A percentile compares a stretch with the other conserved stretches of the same genome.
Evolutionary conservation across 1,140 invertebrate species (phyloP).

Genomic region (Cydia pomonella): DNA sequence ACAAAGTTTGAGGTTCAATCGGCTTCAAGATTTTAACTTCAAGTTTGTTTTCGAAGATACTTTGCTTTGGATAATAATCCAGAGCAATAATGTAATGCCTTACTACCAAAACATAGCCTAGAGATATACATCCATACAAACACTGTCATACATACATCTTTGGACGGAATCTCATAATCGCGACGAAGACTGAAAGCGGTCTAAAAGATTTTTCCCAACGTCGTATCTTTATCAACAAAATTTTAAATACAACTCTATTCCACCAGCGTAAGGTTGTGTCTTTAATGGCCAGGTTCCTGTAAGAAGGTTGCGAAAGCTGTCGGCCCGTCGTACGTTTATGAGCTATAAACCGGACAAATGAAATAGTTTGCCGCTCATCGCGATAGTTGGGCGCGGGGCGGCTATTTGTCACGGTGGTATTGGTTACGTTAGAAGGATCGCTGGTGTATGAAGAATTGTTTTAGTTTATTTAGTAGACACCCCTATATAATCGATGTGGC

Average conservation of each 20-base stretch:
- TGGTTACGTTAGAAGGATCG: neutral
- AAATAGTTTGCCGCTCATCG: slow-evolving; percentile 30
- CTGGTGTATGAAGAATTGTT: neutral
- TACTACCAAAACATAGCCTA: neutral
- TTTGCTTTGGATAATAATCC: neutral
- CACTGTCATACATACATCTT: neutral
- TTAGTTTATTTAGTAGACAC: no score
- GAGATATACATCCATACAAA: neutral
- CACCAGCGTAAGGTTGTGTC: neutral
- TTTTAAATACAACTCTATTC: neutral
- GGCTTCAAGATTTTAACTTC: no score
- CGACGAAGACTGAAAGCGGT: neutral
- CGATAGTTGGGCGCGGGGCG: slow-evolving; percentile 25
- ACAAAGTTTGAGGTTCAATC: no score
- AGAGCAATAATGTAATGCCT: neutral
- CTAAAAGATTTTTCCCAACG: neutral
- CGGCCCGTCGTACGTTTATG: slow-evolving; percentile 3
- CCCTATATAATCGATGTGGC: no score
- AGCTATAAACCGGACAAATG: slow-evolving; percentile 28
- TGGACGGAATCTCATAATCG: neutral
- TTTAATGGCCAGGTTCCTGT: neutral
- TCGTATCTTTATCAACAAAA: neutral
- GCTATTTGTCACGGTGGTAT: slow-evolving; percentile 13
- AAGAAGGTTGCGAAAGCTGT: neutral
- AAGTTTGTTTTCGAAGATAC: no score